These are phyloP conservation scores for Netelia melanura DNA, from an alignment of 2,888 invertebrate genomes.

Conservation along the genomic window DNA sequence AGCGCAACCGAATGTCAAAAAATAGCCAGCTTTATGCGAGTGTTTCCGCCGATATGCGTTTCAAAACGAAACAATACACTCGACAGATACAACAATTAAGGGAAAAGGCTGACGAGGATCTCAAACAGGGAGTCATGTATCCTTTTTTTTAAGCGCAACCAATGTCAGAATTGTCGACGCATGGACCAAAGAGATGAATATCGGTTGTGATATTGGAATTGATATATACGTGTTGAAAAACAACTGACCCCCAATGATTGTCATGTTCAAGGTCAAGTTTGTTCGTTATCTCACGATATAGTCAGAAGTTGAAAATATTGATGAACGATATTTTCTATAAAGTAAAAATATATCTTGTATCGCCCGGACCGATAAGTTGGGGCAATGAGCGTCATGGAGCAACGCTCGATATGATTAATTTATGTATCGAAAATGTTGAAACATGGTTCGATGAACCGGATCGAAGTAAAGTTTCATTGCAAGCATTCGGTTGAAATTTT, in stretches of 20 bases:
- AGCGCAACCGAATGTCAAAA: conserved; percentile 86
- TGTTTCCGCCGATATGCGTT: conserved; percentile 87
- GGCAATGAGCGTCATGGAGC: too few relatives aligned
- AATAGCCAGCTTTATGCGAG: conserved; percentile 87
- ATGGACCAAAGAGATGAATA: background rate
- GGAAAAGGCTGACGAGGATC: conserved; percentile 86
- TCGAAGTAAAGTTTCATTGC: background rate
- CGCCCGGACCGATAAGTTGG: background rate
- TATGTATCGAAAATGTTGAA: background rate
- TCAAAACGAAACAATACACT: conserved; percentile 88
- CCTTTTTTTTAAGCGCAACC: conserved; percentile 77
- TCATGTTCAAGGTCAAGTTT: background rate
- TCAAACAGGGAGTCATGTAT: conserved; percentile 85
- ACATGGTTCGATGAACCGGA: background rate
- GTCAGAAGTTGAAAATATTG: background rate
- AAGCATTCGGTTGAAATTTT: background rate
- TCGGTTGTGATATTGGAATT: background rate
- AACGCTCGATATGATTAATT: background rate
- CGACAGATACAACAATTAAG: conserved; percentile 87
- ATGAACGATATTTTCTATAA: background rate
- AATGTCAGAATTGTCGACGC: conserved; percentile 56
- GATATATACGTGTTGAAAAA: background rate
- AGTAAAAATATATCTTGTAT: background rate
- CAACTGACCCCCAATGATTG: background rate
- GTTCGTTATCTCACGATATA: background rate